Conservation (phyloP, 2,797 vertebrate species). For the Fundulus diaphanus region DNA sequence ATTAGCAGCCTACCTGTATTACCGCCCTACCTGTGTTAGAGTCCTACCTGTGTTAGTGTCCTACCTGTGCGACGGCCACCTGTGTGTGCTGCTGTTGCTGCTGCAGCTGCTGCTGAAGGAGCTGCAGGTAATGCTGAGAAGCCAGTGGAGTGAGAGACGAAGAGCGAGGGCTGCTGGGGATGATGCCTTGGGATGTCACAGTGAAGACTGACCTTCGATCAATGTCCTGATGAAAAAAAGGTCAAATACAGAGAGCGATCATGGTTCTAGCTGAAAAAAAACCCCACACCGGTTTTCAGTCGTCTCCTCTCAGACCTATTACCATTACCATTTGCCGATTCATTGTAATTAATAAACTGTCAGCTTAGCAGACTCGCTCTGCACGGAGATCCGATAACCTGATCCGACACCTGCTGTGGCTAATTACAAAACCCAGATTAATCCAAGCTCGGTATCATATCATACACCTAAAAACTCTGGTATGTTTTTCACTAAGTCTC, state of each 20-base stretch:
- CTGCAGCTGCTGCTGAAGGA: constrained; percentile 88
- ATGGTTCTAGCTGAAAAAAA: not conserved
- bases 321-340: not conserved
- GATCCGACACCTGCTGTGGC: not conserved
- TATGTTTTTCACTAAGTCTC: not conserved
- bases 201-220: constrained; percentile 79
- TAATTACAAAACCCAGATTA: not conserved
- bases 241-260: not conserved
- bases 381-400: not conserved
- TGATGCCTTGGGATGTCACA: constrained; percentile 73
- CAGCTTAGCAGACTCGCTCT: not conserved
- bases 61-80: constrained; percentile 86
- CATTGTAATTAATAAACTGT: not conserved
- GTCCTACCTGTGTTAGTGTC: constrained; percentile 52
- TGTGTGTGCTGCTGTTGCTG: constrained; percentile 90
- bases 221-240: constrained; percentile 72
- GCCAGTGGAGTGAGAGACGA: constrained; percentile 82
- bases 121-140: constrained; percentile 86
- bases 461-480: not conserved
- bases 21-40: not conserved
- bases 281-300: not conserved
- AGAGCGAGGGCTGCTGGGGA: constrained; percentile 79
- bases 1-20: not conserved
- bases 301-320: not conserved
- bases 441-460: constrained; percentile 25